Evolutionary conservation across 2,888 invertebrate genomes (phyloP), one percentile per base, ranked within the genome.

Genomic region (Drosophila tanythrix): DNA sequence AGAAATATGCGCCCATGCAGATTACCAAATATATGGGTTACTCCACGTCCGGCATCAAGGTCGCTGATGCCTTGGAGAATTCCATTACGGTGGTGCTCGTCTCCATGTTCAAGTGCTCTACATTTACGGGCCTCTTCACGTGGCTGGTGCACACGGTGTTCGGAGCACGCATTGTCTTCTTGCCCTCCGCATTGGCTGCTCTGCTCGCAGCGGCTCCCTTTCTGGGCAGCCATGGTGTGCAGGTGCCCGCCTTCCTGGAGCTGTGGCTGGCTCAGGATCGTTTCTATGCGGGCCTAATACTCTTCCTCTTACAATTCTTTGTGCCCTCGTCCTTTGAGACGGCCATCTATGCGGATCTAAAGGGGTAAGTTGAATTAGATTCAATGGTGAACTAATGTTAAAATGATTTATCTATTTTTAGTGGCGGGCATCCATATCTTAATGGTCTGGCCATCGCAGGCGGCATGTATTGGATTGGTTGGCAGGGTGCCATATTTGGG

Each of bases 121-220:
- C 97, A 0, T 99, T 99, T 94, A 99, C 99, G 92, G 99, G 99
- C 0, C 94, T 99, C 76, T 99, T 99, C 96, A 99, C 99, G 0
- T 99, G 99, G 98, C 95, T 99, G 74, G 97, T 98, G 60, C 99
- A 99, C 93, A 98, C 97, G 79, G 94, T 99, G 15, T 99, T 99
- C 92, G 97, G 97, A 67, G 97, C 97, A 5, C 97, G 98, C 93
- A 97, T 99, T 72, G 97, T 99, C 40, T 99, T 99, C 93, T 94
- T 99, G 78, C 99, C 99, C 1, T 97, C 98, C 89, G 93, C 92
- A 0, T 48, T 99, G 87, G 99, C 99, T 1, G 97, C 98, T 2
- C 94, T 99, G 63, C 94, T 99, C 89, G 99, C 98, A 2, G 99
- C 99, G 2, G 97, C 99, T 6, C 99, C 99, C 2, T 97, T 99